phyloP scores from a whole-genome alignment of 2,113 vertebrate species.

The Salminus brasiliensis region DNA sequence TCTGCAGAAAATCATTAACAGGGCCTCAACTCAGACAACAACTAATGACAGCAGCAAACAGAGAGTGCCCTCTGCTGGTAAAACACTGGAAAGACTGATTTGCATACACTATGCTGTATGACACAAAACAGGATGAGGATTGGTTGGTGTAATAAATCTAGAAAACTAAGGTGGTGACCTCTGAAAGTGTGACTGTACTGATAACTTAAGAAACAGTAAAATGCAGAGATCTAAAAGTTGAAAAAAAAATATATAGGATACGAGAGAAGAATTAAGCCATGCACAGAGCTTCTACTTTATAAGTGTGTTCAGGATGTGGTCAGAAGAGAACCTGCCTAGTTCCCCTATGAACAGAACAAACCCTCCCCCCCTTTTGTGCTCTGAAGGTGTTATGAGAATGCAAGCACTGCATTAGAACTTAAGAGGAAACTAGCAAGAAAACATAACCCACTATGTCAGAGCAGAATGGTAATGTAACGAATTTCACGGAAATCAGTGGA shows the following conservation, averaged over 20 bases:
- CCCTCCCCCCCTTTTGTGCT: neutral
- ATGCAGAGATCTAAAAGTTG: neutral
- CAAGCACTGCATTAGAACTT: neutral
- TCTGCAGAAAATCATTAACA: neutral
- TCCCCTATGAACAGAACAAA: neutral
- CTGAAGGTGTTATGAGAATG: neutral
- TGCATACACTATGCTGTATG: neutral
- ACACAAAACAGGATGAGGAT: neutral
- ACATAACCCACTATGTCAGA: neutral
- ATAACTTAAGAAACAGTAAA: neutral
- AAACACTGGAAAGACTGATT: neutral
- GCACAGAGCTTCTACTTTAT: neutral
- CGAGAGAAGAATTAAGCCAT: neutral
- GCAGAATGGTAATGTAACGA: neutral
- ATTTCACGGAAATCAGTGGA: neutral
- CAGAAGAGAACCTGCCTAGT: neutral
- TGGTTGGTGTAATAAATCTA: neutral
- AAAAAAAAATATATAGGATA: too few species aligned
- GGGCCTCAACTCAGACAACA: neutral
- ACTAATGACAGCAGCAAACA: neutral
- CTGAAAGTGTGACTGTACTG: neutral
- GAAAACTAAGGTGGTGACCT: neutral
- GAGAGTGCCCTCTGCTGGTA: conserved; percentile 12
- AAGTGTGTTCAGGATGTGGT: conserved; percentile 42
- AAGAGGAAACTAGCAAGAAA: conserved; percentile 1